A percentile compares a stretch with the other conserved stretches of the same genome.
phyloP scores from a whole-genome alignment of 2,797 vertebrate genomes.

The Acomys russatus region DNA sequence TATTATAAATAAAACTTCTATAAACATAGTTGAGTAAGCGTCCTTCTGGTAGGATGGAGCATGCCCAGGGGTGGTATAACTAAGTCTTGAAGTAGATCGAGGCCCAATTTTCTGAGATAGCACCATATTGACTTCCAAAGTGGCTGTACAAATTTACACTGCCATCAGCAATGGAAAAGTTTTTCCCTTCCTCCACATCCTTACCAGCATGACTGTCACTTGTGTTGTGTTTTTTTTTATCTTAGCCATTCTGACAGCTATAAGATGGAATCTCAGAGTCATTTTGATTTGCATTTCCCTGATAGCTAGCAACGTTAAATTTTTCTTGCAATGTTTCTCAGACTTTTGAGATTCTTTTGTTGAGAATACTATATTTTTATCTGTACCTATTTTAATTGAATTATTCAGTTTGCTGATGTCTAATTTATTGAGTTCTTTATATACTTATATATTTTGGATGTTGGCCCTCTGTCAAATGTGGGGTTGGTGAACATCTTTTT shows the following conservation, averaged over 20 bases:
- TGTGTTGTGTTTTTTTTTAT: neutral
- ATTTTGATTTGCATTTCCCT: neutral
- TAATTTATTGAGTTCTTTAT: neutral
- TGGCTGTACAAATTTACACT: neutral
- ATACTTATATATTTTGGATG: neutral
- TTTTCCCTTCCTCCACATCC: neutral
- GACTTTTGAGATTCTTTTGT: neutral
- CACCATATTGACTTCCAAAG: neutral
- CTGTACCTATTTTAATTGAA: neutral
- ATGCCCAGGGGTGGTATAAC: neutral
- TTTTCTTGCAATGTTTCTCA: neutral
- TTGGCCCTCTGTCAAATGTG: neutral
- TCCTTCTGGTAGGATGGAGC: neutral
- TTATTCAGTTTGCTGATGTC: neutral
- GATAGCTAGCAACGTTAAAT: neutral
- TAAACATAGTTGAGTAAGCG: neutral
- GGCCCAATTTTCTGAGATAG: neutral
- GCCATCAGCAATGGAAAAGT: neutral
- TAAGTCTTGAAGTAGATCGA: neutral
- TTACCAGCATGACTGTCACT: neutral
- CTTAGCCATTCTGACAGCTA: too few species aligned
- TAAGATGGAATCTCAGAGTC: too few species aligned
- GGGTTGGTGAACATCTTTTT: neutral
- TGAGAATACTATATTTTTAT: neutral
- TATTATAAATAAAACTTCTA: neutral